A percentile compares a stretch with the other conserved stretches of the same genome.
phyloP scores from a whole-genome alignment of 2,888 invertebrate species.

The Phyto melanocephala region DNA sequence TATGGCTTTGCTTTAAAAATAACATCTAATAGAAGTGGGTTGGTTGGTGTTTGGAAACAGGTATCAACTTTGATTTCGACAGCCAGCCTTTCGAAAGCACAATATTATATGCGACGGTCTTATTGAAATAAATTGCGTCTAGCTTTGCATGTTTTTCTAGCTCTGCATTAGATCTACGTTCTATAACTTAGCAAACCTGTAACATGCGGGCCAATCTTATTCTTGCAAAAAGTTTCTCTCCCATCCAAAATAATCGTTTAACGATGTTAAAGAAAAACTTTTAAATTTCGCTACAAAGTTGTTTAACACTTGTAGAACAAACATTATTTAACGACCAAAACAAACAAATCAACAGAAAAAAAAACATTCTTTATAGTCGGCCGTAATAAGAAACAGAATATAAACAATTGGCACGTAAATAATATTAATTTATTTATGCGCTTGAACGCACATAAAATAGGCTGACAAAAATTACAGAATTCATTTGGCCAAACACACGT shows the following conservation, averaged over 20 bases:
- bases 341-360: not conserved
- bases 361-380: not conserved
- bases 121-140: too few species aligned
- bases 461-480: not conserved
- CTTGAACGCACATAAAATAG: not conserved
- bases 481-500: not conserved
- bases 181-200: not conserved
- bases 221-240: not conserved
- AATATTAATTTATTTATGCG: not conserved
- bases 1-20: too few species aligned
- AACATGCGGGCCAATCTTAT: not conserved
- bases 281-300: not conserved
- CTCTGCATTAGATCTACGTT: too few species aligned
- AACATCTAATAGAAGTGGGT: too few species aligned
- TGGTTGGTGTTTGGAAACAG: too few species aligned
- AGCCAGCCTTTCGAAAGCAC: too few species aligned
- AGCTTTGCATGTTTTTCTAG: too few species aligned
- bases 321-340: not conserved
- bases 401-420: slow-evolving; percentile 21
- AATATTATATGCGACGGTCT: too few species aligned
- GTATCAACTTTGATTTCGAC: too few species aligned
- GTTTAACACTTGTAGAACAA: slow-evolving; percentile 20
- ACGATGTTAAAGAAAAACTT: not conserved
- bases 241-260: not conserved
- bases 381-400: not conserved